Evolutionary conservation across 2,797 vertebrate species (phyloP).

Genomic region (Schizopygopsis malacanthus): DNA sequence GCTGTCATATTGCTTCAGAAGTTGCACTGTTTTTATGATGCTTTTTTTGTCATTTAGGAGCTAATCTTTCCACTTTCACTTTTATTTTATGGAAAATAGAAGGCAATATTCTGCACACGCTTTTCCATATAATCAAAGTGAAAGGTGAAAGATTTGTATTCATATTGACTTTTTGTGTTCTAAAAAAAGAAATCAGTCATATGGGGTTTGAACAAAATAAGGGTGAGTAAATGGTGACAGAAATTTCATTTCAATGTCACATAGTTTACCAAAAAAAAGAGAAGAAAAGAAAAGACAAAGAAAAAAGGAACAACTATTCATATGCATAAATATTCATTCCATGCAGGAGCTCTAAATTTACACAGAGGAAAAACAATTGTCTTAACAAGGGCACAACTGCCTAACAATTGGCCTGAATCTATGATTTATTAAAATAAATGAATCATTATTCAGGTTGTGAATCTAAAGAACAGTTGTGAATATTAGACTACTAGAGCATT

Average conservation of each 20-base stretch:
- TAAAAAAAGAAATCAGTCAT: not conserved
- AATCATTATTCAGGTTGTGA: slow-evolving; percentile 14
- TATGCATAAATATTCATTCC: not conserved
- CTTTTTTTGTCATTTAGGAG: not conserved
- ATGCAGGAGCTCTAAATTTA: not conserved
- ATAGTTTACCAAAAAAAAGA: not conserved
- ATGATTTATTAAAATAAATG: slow-evolving; percentile 28
- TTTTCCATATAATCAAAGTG: not conserved
- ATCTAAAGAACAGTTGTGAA: not conserved
- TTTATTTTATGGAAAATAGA: not conserved
- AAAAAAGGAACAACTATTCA: not conserved
- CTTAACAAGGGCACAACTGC: slow-evolving; percentile 15
- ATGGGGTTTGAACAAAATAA: not conserved
- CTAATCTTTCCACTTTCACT: slow-evolving; percentile 2
- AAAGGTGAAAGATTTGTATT: not conserved
- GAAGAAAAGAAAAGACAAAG: not conserved
- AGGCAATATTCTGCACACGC: not conserved
- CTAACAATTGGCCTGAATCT: not conserved
- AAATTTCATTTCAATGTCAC: not conserved
- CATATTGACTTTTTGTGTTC: not conserved
- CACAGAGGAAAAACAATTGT: not conserved
- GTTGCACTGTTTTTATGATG: not conserved
- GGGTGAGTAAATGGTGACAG: not conserved
- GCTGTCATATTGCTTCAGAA: slow-evolving; percentile 4
- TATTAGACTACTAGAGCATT: not conserved